Conservation (phyloP, 2,113 vertebrate species). For the Hippocampus zosterae region DNA sequence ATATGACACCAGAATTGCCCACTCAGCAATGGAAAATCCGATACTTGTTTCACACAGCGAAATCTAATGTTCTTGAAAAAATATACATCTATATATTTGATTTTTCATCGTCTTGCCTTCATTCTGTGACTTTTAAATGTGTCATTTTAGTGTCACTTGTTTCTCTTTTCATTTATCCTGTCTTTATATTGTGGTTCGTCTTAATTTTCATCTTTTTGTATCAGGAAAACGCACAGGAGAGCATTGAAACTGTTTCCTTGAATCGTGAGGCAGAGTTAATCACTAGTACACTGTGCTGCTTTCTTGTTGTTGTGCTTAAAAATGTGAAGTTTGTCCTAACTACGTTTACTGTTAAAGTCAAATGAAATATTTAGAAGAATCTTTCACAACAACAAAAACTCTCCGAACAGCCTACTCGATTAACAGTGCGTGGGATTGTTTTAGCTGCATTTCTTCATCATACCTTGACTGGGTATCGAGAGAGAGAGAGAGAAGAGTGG, state of each 20-base stretch:
- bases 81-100: too few relatives aligned
- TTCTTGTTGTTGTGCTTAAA: not conserved
- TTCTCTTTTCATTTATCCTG: not conserved
- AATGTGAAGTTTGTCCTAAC: not conserved
- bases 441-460: not conserved
- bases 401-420: not conserved
- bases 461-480: not conserved
- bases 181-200: not conserved
- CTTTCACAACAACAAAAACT: not conserved
- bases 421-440: not conserved
- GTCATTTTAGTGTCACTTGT: not conserved
- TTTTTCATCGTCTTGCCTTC: not conserved
- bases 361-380: not conserved
- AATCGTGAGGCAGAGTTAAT: not conserved
- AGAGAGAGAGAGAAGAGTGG: not conserved
- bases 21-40: not conserved
- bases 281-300: not conserved
- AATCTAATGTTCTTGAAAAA: slow-evolving; percentile 14
- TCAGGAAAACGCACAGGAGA: too few relatives aligned
- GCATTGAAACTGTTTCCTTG: too few relatives aligned
- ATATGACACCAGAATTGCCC: not conserved
- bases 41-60: not conserved
- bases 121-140: not conserved
- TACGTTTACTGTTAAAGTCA: too few relatives aligned
- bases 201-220: not conserved